Conservation (phyloP, 1,140 invertebrate species). For the Chironomus tepperi region DNA sequence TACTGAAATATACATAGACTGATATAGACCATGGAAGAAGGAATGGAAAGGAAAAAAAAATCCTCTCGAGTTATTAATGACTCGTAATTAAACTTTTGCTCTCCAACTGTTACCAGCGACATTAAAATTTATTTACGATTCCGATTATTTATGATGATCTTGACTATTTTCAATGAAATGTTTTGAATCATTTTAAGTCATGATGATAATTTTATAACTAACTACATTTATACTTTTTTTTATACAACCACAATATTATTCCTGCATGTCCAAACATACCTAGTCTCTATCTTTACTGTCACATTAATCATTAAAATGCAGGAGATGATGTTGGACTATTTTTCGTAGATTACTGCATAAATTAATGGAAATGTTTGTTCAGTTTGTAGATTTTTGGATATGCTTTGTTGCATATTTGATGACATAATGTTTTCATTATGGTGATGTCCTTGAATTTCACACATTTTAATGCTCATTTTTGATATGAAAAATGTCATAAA, state of each 20-base stretch:
- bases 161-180: neutral
- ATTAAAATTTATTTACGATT: constrained; percentile 15
- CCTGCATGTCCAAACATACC: neutral
- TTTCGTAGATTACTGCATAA: neutral
- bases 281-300: neutral
- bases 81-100: constrained; percentile 5
- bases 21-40: no score
- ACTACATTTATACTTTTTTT: no score
- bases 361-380: no score
- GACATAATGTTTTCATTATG: no score
- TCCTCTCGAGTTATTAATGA: neutral
- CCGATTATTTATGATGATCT: constrained; percentile 13
- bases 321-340: neutral
- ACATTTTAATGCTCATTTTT: no score
- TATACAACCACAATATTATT: neutral
- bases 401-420: no score
- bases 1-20: no score
- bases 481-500: no score
- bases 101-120: constrained; percentile 5
- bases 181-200: constrained; percentile 9
- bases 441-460: no score
- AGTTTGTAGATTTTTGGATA: no score
- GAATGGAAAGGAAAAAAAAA: neutral
- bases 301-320: constrained; percentile 15
- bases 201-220: neutral